phyloP scores from a whole-genome alignment of 2,797 vertebrate genomes.

The Leuciscus waleckii region DNA sequence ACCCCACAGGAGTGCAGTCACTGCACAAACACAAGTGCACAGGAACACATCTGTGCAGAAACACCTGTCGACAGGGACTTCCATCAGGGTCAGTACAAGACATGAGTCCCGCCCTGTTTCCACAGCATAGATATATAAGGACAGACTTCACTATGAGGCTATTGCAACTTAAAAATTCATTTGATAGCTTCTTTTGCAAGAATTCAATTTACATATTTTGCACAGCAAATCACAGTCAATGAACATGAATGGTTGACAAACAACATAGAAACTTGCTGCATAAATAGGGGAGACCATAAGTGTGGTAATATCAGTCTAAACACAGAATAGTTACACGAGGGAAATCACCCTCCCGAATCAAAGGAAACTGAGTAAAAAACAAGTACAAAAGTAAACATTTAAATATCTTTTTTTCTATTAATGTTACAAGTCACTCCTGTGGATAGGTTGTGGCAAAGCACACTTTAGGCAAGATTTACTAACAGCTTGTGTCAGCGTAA shows the following conservation, averaged over 20 bases:
- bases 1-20: constrained; percentile 20
- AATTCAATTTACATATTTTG: too few relatives aligned
- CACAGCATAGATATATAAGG: background rate
- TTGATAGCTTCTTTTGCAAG: too few relatives aligned
- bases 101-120: background rate
- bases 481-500: too few relatives aligned
- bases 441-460: background rate
- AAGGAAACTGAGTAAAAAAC: background rate
- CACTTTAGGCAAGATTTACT: background rate
- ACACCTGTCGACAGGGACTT: constrained; percentile 34
- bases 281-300: background rate
- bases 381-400: background rate
- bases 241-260: background rate
- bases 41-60: constrained; percentile 33
- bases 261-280: background rate
- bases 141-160: background rate
- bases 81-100: constrained; percentile 1
- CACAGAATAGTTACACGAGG: background rate
- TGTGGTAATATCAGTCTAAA: background rate
- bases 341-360: background rate
- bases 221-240: background rate
- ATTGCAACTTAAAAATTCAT: background rate
- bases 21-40: constrained; percentile 49
- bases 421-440: background rate
- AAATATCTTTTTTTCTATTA: background rate